Evolutionary conservation across 2,888 invertebrate genomes (phyloP).

Genomic region (Leucoptera coffeella): DNA sequence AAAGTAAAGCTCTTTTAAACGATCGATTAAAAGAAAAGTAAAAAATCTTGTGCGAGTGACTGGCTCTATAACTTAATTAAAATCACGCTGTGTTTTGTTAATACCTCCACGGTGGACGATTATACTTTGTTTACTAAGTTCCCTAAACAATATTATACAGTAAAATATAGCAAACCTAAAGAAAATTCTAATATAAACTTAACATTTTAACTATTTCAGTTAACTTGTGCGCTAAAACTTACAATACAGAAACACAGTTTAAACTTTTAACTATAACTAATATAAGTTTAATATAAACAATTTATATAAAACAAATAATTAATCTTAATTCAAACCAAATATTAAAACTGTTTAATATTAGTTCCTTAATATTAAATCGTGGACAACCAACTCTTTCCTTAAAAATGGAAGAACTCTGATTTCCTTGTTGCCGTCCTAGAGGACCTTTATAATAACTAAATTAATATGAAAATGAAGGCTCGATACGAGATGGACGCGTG

Average conservation of each 20-base stretch:
- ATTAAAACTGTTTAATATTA: slow-evolving; percentile 16
- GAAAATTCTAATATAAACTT: slow-evolving; percentile 24
- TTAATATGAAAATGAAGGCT: no score
- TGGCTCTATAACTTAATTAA: slow-evolving; percentile 35
- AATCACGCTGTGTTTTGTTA: slow-evolving; percentile 42
- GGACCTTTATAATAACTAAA: no score
- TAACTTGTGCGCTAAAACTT: slow-evolving; percentile 40
- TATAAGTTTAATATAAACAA: neutral
- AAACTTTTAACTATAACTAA: slow-evolving; percentile 7
- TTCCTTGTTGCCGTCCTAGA: slow-evolving; percentile 28
- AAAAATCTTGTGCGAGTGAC: slow-evolving; percentile 46
- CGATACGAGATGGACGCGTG: no score
- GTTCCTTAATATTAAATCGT: slow-evolving; percentile 12
- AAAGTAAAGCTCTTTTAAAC: no score
- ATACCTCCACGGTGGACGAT: slow-evolving; percentile 42
- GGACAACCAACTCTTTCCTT: slow-evolving; percentile 32
- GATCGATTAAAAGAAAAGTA: no score
- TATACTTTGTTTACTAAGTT: slow-evolving; percentile 29
- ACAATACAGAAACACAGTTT: slow-evolving; percentile 32
- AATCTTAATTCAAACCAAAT: slow-evolving; percentile 17
- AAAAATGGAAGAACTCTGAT: slow-evolving; percentile 52
- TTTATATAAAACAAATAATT: no score
- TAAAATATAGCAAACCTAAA: slow-evolving; percentile 29
- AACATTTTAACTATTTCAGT: slow-evolving; percentile 12
- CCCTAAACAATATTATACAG: slow-evolving; percentile 28